Evolutionary conservation across 2,888 invertebrate genomes (phyloP).

Genomic region (Leptopilina drosophilae): DNA sequence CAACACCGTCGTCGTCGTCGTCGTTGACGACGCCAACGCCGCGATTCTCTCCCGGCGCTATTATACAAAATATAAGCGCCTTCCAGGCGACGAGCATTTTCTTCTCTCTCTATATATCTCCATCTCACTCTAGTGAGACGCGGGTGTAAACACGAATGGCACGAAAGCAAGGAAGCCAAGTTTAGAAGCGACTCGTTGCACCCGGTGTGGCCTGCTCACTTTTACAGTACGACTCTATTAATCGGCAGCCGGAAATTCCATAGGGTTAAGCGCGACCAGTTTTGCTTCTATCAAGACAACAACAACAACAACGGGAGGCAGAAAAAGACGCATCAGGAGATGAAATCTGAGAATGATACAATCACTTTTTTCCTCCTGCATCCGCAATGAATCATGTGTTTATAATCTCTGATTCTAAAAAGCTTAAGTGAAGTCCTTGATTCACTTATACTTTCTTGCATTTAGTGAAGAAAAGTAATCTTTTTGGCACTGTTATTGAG

Average conservation of each 20-base stretch:
- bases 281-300: neutral
- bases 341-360: no score
- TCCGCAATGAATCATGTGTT: no score
- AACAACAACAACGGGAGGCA: neutral
- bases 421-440: no score
- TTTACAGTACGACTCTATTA: slow-evolving; percentile 54
- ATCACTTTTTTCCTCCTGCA: no score
- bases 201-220: slow-evolving; percentile 15
- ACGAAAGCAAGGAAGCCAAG: slow-evolving; percentile 54
- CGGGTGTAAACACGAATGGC: slow-evolving; percentile 52
- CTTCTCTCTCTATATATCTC: slow-evolving; percentile 39
- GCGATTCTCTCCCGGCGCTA: slow-evolving; percentile 31
- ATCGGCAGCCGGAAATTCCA: slow-evolving; percentile 59
- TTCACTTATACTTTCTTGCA: no score
- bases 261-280: slow-evolving; percentile 44
- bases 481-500: no score
- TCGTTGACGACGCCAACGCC: slow-evolving; percentile 11
- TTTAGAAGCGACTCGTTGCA: slow-evolving; percentile 55
- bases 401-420: no score
- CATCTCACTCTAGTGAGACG: slow-evolving; percentile 35
- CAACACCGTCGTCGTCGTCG: no score
- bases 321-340: neutral
- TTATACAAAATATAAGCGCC: neutral
- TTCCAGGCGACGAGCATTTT: slow-evolving; percentile 39
- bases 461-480: no score